phyloP scores from a whole-genome alignment of 2,888 invertebrate genomes.

The Junonia oenone region DNA sequence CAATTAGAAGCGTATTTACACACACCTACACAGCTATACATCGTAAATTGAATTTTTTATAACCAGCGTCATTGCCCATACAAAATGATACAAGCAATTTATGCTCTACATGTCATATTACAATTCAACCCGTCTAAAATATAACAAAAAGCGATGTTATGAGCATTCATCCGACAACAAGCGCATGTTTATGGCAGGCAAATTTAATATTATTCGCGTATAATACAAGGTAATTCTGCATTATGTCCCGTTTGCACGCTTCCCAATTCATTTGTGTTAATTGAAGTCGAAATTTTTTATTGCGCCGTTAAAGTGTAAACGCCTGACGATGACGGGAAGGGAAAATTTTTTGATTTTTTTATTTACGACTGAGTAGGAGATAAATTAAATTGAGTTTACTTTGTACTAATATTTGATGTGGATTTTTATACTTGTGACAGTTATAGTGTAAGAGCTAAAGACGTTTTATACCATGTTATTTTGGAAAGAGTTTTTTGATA shows the following conservation, averaged over 20 bases:
- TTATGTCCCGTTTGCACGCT: conserved; percentile 8
- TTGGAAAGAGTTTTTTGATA: too few species aligned
- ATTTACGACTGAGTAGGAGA: conserved; percentile 17
- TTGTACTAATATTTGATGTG: not conserved
- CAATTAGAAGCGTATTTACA: too few species aligned
- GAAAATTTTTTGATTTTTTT: conserved; percentile 18
- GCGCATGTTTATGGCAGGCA: not conserved
- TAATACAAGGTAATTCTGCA: not conserved
- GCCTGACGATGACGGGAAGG: conserved; percentile 21
- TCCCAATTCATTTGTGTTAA: conserved; percentile 28
- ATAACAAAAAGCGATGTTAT: not conserved
- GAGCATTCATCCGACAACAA: not conserved
- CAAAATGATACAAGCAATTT: not conserved
- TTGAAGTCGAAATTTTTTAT: conserved; percentile 32
- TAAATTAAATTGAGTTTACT: conserved; percentile 12
- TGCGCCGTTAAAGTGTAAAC: conserved; percentile 28
- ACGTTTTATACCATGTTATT: too few species aligned
- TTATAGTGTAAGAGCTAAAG: too few species aligned
- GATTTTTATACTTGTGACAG: not conserved
- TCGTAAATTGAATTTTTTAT: too few species aligned
- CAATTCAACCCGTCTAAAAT: not conserved
- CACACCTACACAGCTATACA: too few species aligned
- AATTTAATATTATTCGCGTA: conserved; percentile 5
- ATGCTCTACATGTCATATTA: not conserved
- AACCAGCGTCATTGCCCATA: too few species aligned